Evolutionary conservation across 2,113 vertebrate species (phyloP).

Genomic region (Prietella phreatophila): DNA sequence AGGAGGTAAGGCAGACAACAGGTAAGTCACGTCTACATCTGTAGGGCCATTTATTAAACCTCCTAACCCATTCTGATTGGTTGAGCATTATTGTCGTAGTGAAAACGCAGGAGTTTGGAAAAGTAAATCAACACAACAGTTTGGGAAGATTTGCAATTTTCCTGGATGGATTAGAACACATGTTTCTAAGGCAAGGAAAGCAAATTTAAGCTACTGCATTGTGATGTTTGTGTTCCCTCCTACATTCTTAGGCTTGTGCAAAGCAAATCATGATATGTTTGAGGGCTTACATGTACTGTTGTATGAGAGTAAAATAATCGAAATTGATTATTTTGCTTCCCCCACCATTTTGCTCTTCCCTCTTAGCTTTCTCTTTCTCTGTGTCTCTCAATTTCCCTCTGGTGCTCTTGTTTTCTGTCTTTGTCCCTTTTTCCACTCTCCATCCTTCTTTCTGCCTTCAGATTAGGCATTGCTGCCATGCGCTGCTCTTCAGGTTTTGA

Average conservation of each 20-base stretch:
- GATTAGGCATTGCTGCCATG: conserved; percentile 73
- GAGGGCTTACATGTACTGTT: not conserved
- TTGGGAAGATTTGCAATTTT: not conserved
- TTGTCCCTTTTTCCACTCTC: not conserved
- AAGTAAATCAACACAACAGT: not conserved
- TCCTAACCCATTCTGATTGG: not conserved
- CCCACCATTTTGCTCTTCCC: not conserved
- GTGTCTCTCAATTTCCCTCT: conserved; percentile 36
- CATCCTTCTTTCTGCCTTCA: not conserved
- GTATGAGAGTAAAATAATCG: not conserved
- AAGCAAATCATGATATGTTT: not conserved
- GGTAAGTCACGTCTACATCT: not conserved
- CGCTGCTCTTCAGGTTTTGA: conserved; percentile 55
- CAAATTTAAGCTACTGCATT: not conserved
- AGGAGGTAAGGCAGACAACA: not conserved
- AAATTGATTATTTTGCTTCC: not conserved
- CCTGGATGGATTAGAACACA: not conserved
- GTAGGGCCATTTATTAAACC: no score
- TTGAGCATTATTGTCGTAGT: not conserved
- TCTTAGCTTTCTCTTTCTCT: not conserved
- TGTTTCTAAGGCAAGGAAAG: not conserved
- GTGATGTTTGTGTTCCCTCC: no score
- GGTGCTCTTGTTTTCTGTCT: conserved; percentile 1
- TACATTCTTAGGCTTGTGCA: not conserved
- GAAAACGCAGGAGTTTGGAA: not conserved